These are phyloP conservation scores for Chrysocyon brachyurus DNA, from an alignment of 2,797 vertebrate genomes.

Conservation along the genomic window DNA sequence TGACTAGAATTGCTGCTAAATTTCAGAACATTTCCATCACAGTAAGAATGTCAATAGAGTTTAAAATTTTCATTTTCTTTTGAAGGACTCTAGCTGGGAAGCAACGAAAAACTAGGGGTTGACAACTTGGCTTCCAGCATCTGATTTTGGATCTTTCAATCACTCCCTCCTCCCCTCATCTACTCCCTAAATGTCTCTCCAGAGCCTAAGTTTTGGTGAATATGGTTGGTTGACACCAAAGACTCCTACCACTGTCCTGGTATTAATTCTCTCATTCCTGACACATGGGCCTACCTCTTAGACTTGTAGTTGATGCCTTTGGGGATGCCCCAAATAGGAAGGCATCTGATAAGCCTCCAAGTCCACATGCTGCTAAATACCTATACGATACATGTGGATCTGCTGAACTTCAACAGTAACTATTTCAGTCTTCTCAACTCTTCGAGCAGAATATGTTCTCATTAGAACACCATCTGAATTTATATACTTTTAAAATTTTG, in stretches of 20 bases:
- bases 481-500: slow-evolving; percentile 17
- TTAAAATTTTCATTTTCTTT: background rate
- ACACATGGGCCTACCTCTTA: background rate
- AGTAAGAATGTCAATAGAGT: background rate
- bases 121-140: background rate
- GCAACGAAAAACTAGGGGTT: background rate
- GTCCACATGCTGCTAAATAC: background rate
- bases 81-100: background rate
- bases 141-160: background rate
- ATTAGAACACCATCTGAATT: slow-evolving; percentile 16
- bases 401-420: background rate
- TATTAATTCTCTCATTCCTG: background rate
- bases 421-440: background rate
- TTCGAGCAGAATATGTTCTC: background rate
- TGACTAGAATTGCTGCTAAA: background rate
- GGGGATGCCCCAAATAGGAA: background rate
- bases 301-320: background rate
- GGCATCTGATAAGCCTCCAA: background rate
- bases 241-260: background rate
- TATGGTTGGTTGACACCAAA: background rate
- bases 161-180: background rate
- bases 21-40: background rate
- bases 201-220: background rate
- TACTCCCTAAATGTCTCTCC: background rate
- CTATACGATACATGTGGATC: background rate